phyloP scores from a whole-genome alignment of 64 coral and sea anemone genomes.

The Porites lutea region DNA sequence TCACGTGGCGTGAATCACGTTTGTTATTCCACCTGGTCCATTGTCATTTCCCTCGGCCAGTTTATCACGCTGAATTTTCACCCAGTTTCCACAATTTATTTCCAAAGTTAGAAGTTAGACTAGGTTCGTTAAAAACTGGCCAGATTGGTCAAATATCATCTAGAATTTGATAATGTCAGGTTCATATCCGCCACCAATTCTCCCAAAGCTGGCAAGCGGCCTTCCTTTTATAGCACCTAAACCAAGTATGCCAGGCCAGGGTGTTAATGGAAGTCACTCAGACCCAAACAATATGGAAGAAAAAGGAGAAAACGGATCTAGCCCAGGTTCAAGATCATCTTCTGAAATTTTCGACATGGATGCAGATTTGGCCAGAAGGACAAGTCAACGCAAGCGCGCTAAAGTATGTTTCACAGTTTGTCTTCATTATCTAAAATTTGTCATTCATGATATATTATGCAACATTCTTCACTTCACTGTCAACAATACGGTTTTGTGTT shows the following conservation, averaged over 20 bases:
- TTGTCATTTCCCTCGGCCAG: conserved; percentile 92
- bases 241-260: conserved; percentile 82
- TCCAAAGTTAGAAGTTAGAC: conserved; percentile 92
- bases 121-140: conserved; percentile 75
- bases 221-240: conserved; percentile 84
- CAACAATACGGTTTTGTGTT: conserved; percentile 63
- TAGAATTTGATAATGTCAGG: conserved; percentile 91
- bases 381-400: conserved; percentile 96
- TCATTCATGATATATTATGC: conserved; percentile 94
- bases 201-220: conserved; percentile 80
- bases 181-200: conserved; percentile 86
- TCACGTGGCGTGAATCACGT: conserved; percentile 88
- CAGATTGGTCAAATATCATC: conserved; percentile 58
- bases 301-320: conserved; percentile 62
- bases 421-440: conserved; percentile 86
- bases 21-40: conserved; percentile 95
- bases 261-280: conserved; percentile 67
- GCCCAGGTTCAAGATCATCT: not conserved
- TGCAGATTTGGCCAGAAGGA: conserved; percentile 70
- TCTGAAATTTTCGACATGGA: conserved; percentile 60
- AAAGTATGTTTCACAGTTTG: conserved; percentile 95
- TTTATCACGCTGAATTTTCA: conserved; percentile 91
- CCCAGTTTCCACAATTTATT: conserved; percentile 97
- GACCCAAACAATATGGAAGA: conserved; percentile 53
- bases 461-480: conserved; percentile 78